phyloP scores from a whole-genome alignment of 2,797 vertebrate species.

The Micromesistius poutassou region DNA sequence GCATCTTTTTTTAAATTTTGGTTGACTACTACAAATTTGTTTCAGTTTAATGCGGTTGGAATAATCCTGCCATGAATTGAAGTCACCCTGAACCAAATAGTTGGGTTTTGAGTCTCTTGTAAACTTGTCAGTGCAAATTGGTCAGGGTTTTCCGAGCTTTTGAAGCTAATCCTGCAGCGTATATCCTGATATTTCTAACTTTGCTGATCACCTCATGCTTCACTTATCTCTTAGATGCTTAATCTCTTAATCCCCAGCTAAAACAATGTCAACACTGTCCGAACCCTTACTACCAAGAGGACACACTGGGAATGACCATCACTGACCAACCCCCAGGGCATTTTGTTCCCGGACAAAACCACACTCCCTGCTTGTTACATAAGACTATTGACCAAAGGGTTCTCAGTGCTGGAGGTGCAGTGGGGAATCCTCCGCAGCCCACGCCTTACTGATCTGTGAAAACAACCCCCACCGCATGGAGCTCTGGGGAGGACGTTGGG shows the following conservation, averaged over 20 bases:
- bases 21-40: background rate
- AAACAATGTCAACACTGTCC: slow-evolving; percentile 20
- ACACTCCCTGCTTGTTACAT: slow-evolving; percentile 21
- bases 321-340: slow-evolving; percentile 17
- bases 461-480: slow-evolving; percentile 44
- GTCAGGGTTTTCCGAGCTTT: background rate
- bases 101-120: background rate
- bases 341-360: slow-evolving; percentile 33
- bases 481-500: background rate
- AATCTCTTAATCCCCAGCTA: background rate
- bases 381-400: slow-evolving; percentile 22
- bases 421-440: slow-evolving; percentile 20
- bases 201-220: background rate
- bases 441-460: slow-evolving; percentile 3
- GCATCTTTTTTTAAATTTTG: slow-evolving; percentile 16
- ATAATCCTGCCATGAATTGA: slow-evolving; percentile 22
- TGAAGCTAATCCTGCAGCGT: background rate
- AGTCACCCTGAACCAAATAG: slow-evolving; percentile 13
- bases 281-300: slow-evolving; percentile 8
- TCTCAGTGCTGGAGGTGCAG: slow-evolving; percentile 17
- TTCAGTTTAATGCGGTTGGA: slow-evolving; percentile 13
- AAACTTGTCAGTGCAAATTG: slow-evolving; percentile 8
- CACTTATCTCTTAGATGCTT: slow-evolving; percentile 6
- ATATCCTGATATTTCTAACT: background rate
- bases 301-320: slow-evolving; percentile 12